These are phyloP conservation scores for Metacarcinus magister DNA, from an alignment of 2,888 invertebrate species.

Conservation along the genomic window DNA sequence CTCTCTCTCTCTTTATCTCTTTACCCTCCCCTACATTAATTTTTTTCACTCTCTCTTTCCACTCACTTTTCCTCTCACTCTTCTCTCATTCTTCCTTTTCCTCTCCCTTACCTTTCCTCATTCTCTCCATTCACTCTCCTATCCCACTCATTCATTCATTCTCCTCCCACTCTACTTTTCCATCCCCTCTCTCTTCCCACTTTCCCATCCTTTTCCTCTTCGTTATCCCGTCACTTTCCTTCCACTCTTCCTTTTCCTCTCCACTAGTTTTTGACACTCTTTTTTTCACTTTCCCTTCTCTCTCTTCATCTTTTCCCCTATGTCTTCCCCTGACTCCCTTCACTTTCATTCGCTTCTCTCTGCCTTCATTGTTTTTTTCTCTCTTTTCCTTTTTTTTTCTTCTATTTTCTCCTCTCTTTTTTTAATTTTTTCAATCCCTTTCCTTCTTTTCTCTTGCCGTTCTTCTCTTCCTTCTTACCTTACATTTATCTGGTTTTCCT, in stretches of 20 bases:
- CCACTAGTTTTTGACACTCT: too few species aligned
- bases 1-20: neutral
- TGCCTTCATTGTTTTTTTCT: neutral
- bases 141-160: neutral
- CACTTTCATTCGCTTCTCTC: neutral
- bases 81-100: neutral
- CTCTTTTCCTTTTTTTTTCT: neutral
- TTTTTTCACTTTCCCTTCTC: neutral
- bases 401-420: neutral
- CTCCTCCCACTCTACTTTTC: too few species aligned
- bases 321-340: neutral
- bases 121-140: neutral
- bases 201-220: too few species aligned
- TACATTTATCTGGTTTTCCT: too few species aligned
- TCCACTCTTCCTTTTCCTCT: too few species aligned
- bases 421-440: neutral
- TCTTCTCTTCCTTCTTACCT: neutral
- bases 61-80: neutral
- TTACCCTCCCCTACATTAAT: neutral
- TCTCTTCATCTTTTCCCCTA: neutral
- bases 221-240: too few species aligned
- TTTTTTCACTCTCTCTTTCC: neutral
- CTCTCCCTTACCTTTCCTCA: neutral
- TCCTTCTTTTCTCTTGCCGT: neutral
- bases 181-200: neutral